Percentiles rank a stretch among this genome's conserved stretches.
These are phyloP conservation scores for Syngnathus rostellatus DNA, from an alignment of 2,797 vertebrate genomes.

Conservation along the genomic window DNA sequence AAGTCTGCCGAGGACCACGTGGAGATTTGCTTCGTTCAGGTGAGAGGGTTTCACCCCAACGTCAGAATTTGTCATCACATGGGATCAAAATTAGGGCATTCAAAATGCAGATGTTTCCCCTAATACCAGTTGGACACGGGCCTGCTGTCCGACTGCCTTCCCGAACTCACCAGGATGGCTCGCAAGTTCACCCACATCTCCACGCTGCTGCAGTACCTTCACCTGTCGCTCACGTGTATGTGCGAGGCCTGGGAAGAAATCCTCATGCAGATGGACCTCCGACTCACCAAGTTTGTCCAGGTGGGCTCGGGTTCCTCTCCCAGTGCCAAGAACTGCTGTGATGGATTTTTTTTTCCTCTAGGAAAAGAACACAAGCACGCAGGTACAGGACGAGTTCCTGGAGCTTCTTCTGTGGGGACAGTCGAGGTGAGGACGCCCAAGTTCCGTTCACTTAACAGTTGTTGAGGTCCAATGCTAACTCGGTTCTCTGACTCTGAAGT, in stretches of 20 bases:
- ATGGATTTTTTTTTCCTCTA: constrained; percentile 33
- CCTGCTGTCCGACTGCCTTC: constrained; percentile 84
- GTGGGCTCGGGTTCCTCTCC: constrained; percentile 46
- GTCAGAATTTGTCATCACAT: not conserved
- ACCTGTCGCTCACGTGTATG: constrained; percentile 92
- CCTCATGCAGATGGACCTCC: constrained; percentile 94
- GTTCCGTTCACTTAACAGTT: not conserved
- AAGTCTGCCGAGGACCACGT: constrained; percentile 58
- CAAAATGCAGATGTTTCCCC: no score
- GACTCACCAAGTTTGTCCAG: constrained; percentile 97
- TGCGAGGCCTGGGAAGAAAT: constrained; percentile 99
- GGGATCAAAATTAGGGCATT: no score
- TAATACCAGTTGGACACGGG: constrained; percentile 81
- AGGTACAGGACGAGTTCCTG: constrained; percentile 97
- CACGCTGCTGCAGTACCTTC: constrained; percentile 91
- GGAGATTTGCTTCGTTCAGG: constrained; percentile 87
- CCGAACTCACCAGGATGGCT: constrained; percentile 94
- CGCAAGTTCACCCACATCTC: constrained; percentile 98
- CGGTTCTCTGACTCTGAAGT: constrained; percentile 55
- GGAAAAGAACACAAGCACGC: constrained; percentile 97
- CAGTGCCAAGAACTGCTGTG: not conserved
- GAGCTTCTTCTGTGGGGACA: constrained; percentile 94
- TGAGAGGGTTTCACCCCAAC: constrained; percentile 24
- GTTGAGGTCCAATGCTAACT: not conserved
- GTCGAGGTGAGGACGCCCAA: constrained; percentile 71